Percentiles rank a stretch among this genome's conserved stretches.
Evolutionary conservation across 2,888 invertebrate genomes (phyloP).

Genomic region (Hoplodrina blanda): DNA sequence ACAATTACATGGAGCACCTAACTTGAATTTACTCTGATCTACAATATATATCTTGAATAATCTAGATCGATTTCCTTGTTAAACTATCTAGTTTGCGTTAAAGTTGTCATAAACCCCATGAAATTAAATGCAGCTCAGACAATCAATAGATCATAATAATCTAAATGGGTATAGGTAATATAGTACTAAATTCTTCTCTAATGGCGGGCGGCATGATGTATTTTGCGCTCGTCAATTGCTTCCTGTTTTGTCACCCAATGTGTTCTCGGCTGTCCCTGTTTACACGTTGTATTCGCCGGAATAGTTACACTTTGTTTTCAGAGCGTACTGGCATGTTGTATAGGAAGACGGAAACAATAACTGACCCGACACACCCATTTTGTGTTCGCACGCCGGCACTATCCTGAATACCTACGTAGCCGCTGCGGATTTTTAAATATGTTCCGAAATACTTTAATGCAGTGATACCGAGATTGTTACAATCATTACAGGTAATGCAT

Average conservation of each 20-base stretch:
- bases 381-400: slow-evolving; percentile 29
- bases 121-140: background rate
- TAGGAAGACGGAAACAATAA: slow-evolving; percentile 49
- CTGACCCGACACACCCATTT: slow-evolving; percentile 47
- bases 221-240: slow-evolving; percentile 26
- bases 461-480: background rate
- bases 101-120: background rate
- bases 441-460: background rate
- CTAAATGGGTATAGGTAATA: background rate
- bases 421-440: slow-evolving; percentile 40
- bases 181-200: slow-evolving; percentile 21
- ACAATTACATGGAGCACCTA: slow-evolving; percentile 17
- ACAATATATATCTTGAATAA: background rate
- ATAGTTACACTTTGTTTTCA: slow-evolving; percentile 47
- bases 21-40: slow-evolving; percentile 18
- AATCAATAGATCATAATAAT: slow-evolving; percentile 13
- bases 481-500: background rate
- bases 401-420: slow-evolving; percentile 25
- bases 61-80: background rate
- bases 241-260: slow-evolving; percentile 30
- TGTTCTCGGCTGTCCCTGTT: slow-evolving; percentile 31
- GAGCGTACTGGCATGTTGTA: slow-evolving; percentile 22
- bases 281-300: slow-evolving; percentile 29
- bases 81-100: background rate
- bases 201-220: background rate